phyloP scores from a whole-genome alignment of 1,140 invertebrate genomes.

The Chlorops oryzae region DNA sequence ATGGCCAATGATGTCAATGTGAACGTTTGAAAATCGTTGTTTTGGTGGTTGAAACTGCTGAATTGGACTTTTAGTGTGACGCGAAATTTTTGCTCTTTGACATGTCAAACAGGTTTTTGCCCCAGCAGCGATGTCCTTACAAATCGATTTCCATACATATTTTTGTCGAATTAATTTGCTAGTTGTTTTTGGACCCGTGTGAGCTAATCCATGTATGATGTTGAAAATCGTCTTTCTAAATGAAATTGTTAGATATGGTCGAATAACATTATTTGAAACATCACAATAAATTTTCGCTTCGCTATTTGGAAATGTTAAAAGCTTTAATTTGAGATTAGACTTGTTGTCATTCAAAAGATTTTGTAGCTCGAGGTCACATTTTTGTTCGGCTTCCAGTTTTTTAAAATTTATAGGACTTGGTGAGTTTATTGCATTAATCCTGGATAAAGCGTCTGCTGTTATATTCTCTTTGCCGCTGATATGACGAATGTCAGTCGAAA shows the following conservation, averaged over 20 bases:
- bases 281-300: conserved; percentile 1
- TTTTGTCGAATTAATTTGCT: background rate
- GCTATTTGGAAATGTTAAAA: background rate
- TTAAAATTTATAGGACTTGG: too few species aligned
- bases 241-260: background rate
- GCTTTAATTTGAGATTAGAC: conserved; percentile 2
- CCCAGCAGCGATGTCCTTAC: background rate
- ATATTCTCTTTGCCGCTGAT: conserved; percentile 39
- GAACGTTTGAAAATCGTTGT: too few species aligned
- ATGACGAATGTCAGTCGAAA: conserved; percentile 39
- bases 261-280: conserved; percentile 10
- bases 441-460: conserved; percentile 34
- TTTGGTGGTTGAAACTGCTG: background rate
- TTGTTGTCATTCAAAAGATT: background rate
- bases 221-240: conserved; percentile 1
- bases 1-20: too few species aligned
- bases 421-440: conserved; percentile 27
- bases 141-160: too few species aligned
- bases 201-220: conserved; percentile 1
- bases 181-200: background rate
- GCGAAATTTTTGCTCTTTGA: conserved; percentile 6
- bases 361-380: conserved; percentile 1
- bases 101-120: background rate
- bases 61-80: background rate
- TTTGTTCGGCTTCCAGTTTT: conserved; percentile 1